phyloP scores from a whole-genome alignment of 2,888 invertebrate genomes.

The Drosophila recens region DNA sequence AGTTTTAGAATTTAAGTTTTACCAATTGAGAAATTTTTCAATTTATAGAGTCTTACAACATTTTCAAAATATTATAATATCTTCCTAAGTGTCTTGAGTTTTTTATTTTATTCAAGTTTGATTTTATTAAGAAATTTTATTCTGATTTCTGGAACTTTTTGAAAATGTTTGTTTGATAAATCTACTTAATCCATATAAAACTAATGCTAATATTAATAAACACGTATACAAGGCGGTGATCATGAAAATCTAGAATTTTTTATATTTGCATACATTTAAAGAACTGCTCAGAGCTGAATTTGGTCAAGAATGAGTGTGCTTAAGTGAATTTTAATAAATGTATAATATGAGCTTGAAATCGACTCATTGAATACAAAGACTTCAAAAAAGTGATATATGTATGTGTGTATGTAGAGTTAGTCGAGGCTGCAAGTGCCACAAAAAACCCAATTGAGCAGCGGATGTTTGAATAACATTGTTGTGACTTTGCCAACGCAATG shows the following conservation, averaged over 20 bases:
- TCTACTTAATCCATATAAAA: not conserved
- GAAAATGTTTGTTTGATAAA: not conserved
- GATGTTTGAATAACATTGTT: conserved; percentile 42
- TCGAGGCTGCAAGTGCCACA: conserved; percentile 24
- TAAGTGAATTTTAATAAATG: conserved; percentile 8
- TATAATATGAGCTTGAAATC: conserved; percentile 9
- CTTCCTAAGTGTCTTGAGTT: too few species aligned
- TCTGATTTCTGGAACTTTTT: not conserved
- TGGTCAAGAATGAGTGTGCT: conserved; percentile 12
- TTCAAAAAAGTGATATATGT: not conserved
- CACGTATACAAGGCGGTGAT: not conserved
- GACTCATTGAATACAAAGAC: not conserved
- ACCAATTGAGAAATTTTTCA: too few species aligned
- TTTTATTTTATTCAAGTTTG: not conserved
- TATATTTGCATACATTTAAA: not conserved
- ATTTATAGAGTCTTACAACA: not conserved
- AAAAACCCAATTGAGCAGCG: conserved; percentile 33
- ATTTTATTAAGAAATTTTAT: not conserved
- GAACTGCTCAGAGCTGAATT: not conserved
- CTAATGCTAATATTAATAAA: not conserved
- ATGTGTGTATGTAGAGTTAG: conserved; percentile 9
- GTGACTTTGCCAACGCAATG: conserved; percentile 50
- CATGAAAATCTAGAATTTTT: not conserved
- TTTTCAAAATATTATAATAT: too few species aligned
- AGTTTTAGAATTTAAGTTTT: too few species aligned